Evolutionary conservation across 2,888 invertebrate genomes (phyloP), one percentile per base, ranked within the genome.

Genomic region (Athalia cordata): DNA sequence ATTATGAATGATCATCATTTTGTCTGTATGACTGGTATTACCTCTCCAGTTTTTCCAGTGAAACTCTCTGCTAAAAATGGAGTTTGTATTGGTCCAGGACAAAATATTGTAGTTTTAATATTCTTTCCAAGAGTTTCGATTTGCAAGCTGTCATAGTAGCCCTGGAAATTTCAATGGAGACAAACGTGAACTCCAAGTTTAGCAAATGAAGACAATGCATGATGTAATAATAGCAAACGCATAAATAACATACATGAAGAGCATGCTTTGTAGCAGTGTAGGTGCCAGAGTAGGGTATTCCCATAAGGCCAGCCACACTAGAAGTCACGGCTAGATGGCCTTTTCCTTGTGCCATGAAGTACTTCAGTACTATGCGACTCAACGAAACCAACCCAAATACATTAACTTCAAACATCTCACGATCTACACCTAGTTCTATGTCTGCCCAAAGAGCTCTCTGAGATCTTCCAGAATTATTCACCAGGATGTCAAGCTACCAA

Each of bases 401-500:
- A 88, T 97, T 96, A 77, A 96, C 87, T 55, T 96, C 94, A 86
- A 97, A 95, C 84, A 96, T 91, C 79, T 95, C 93, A 66, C 91
- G 91, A 87, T 97, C 96, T 0, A 97, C 96, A 62, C 91, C 89
- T 0, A 95, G 81, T 0, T 94, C 93, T 66, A 95, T 95, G 0
- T 94, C 91, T 80, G 94, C 94, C 94, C 95, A 96, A 29, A 88
- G 84, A 0, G 95, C 95, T 81, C 96, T 91, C 87, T 97, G 96
- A 6, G 95, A 95, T 77, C 96, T 90, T 0, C 96, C 96, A 1
- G 96, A 96, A 90, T 97, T 97, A 86, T 95, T 96, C 0, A 97
- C 93, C 57, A 97, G 91, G 78, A 96, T 92, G 86, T 97, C 95
- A 62, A 97, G 89, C 91, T 93, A 88, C 70, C 87, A 82, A 81